phyloP scores from a whole-genome alignment of 2,888 invertebrate species.

The Cryptophagus acutangulus region DNA sequence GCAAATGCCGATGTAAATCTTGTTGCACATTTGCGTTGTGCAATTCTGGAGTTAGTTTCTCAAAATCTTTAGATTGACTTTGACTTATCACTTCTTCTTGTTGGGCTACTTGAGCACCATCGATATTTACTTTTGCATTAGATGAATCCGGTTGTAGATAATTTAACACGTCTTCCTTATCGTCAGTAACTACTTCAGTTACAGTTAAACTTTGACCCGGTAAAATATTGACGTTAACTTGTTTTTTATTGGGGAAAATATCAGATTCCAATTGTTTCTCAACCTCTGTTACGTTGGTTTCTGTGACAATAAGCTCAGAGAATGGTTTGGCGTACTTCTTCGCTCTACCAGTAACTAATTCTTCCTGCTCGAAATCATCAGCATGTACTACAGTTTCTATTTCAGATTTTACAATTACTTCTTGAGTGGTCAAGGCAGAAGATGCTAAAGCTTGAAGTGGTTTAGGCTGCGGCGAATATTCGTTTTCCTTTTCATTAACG shows the following conservation, averaged over 20 bases:
- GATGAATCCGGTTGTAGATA: constrained; percentile 45
- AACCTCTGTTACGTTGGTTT: constrained; percentile 54
- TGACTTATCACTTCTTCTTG: constrained; percentile 50
- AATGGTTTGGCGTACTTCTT: constrained; percentile 49
- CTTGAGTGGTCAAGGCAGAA: constrained; percentile 46
- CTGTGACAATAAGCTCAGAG: constrained; percentile 52
- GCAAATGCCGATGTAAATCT: constrained; percentile 47
- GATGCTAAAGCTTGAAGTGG: constrained; percentile 45
- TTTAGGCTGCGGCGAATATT: constrained; percentile 41
- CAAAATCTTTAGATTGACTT: constrained; percentile 48
- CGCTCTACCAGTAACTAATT: constrained; percentile 47
- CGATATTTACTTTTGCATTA: constrained; percentile 53
- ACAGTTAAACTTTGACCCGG: constrained; percentile 59
- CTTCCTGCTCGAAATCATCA: constrained; percentile 46
- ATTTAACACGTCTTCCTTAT: constrained; percentile 52
- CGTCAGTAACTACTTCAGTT: constrained; percentile 53
- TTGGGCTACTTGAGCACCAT: constrained; percentile 51
- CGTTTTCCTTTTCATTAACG: constrained; percentile 48
- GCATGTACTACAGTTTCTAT: constrained; percentile 47
- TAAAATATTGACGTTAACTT: constrained; percentile 52
- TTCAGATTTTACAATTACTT: constrained; percentile 50
- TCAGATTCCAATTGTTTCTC: constrained; percentile 48
- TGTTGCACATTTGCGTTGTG: constrained; percentile 47
- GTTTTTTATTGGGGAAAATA: constrained; percentile 53
- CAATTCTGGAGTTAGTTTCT: constrained; percentile 45